A percentile compares a stretch with the other conserved stretches of the same genome.
These are phyloP conservation scores for Muschampia plurimacula DNA, from an alignment of 2,888 invertebrate species.

Conservation along the genomic window DNA sequence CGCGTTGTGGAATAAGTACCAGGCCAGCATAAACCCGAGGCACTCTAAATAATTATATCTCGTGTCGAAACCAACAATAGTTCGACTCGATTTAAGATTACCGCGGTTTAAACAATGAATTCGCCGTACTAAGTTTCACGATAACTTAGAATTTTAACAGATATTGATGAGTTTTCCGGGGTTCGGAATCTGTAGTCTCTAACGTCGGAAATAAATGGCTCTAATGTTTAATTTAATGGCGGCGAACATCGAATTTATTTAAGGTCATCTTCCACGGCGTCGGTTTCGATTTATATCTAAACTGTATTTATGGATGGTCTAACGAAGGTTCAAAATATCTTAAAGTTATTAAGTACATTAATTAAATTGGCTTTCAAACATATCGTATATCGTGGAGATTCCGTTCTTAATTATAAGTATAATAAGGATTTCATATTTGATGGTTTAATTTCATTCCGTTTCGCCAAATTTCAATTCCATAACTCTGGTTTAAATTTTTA, in stretches of 20 bases:
- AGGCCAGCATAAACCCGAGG: slow-evolving; percentile 32
- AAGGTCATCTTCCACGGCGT: slow-evolving; percentile 32
- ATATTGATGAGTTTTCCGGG: slow-evolving; percentile 37
- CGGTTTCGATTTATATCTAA: slow-evolving; percentile 29
- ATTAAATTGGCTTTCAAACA: background rate
- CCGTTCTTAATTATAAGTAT: background rate
- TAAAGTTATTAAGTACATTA: slow-evolving; percentile 17
- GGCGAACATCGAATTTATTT: slow-evolving; percentile 31
- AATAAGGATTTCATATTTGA: no score
- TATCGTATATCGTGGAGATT: no score
- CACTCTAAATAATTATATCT: slow-evolving; percentile 50
- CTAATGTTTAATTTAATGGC: slow-evolving; percentile 29
- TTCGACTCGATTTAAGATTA: slow-evolving; percentile 47
- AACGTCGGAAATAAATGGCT: slow-evolving; percentile 18
- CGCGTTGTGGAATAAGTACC: slow-evolving; percentile 16
- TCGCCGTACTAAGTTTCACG: slow-evolving; percentile 13
- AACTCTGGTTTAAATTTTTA: no score
- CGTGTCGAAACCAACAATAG: slow-evolving; percentile 48
- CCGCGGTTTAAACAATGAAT: slow-evolving; percentile 43
- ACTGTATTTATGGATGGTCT: slow-evolving; percentile 25
- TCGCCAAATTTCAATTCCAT: no score
- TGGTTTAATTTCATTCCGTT: no score
- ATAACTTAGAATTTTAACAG: slow-evolving; percentile 36
- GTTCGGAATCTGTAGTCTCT: slow-evolving; percentile 15
- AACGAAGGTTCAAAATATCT: slow-evolving; percentile 10